A percentile compares a stretch with the other conserved stretches of the same genome.
phyloP scores from a whole-genome alignment of 2,797 vertebrate genomes.

The Craterocephalus amniculus region DNA sequence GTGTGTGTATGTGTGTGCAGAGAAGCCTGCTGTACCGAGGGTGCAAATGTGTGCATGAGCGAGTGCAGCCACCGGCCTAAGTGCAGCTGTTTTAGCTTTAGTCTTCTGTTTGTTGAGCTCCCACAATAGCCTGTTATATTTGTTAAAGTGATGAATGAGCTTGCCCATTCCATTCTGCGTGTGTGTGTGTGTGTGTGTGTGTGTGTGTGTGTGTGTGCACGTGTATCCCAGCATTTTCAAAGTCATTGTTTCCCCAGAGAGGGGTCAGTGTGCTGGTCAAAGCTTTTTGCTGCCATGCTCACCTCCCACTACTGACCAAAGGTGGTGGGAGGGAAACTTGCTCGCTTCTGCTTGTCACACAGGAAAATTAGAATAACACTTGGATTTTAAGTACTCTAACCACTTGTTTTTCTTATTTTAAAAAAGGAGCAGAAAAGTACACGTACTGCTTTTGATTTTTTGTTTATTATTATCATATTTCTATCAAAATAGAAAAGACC shows the following conservation, averaged over 20 bases:
- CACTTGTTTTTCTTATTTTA: no score
- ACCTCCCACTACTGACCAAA: constrained; percentile 70
- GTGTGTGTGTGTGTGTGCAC: constrained; percentile 34
- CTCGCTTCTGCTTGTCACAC: constrained; percentile 34
- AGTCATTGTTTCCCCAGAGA: constrained; percentile 84
- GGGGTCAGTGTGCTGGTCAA: constrained; percentile 81
- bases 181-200: neutral
- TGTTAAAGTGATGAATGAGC: constrained; percentile 81
- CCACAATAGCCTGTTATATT: constrained; percentile 72
- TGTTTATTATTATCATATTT: neutral
- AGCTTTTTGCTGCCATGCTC: constrained; percentile 73
- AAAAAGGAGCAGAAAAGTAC: no score
- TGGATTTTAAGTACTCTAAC: constrained; percentile 12
- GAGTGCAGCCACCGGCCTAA: constrained; percentile 48
- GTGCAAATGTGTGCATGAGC: constrained; percentile 21
- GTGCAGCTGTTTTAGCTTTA: constrained; percentile 67
- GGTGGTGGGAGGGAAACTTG: constrained; percentile 16
- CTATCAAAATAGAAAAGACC: neutral
- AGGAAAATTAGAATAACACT: constrained; percentile 28
- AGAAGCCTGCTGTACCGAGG: neutral
- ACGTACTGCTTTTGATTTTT: neutral
- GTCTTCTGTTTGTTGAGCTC: constrained; percentile 58
- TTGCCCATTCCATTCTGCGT: constrained; percentile 70
- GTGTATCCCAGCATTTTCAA: constrained; percentile 76
- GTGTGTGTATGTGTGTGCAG: neutral